Base-by-base conservation (phyloP, 92 coral and sea anemone genomes). In the Virgularia gustaviana region DNA sequence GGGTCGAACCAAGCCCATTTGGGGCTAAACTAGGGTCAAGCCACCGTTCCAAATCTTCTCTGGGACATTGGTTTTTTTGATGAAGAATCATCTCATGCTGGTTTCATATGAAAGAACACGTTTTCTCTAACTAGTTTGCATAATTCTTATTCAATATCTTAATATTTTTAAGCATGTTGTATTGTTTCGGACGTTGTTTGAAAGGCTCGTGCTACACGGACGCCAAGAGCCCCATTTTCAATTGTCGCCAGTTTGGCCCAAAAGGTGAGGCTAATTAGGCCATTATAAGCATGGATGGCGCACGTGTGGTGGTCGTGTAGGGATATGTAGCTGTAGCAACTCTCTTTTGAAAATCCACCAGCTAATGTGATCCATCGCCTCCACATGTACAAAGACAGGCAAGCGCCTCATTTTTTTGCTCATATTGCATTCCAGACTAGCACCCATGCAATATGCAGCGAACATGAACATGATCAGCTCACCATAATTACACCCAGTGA, bases 111-210 rank as follows among this genome's bases (percentile, higher is more conserved):
- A 68, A 68, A 68, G 75, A 68, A 68, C 75, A 68, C 75, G 75
- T 68, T 68, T 68, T 68, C 57, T 32, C 34, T 54, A 49, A 68
- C 75, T 68, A 68, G 75, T 68, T 68, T 68, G 75, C 75, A 68
- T 68, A 68, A 68, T 68, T 68, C 61, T 49, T 49, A 68, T 68
- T 68, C 75, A 68, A 68, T 30, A 68, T 68, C 55, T 68, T 36
- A 29, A 68, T 49, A 68, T 24, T n/a, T 68, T 68, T 31, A 68
- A 68, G 75, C 75, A 68, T 68, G 75, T 35, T 32, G 75, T 68
- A 68, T 68, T 68, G 75, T 68, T 68, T 44, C 61, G 31, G 47
- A 47, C 6, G 12, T 68, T 61, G 75, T 51, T 68, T 52, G 18
- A 68, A 68, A 68, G 61, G 24, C 60, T 30, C 36, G 55, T 61